These are phyloP conservation scores for Dendrocopos noguchii DNA, from an alignment of 2,113 vertebrate species.

Conservation along the genomic window DNA sequence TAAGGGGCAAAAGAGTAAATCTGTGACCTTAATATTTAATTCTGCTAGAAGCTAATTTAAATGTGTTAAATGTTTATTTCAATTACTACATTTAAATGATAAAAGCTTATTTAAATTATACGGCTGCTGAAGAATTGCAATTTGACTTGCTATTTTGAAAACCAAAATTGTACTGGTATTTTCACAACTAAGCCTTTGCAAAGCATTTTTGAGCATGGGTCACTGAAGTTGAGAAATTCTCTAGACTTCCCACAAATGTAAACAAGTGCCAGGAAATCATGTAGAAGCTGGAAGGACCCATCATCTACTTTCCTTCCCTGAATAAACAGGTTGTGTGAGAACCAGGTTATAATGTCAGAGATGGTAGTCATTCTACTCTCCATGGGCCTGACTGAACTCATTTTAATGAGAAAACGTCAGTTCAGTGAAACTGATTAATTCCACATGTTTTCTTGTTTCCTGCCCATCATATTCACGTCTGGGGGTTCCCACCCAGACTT, in stretches of 20 bases:
- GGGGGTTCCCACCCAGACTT: not conserved
- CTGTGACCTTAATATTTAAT: not conserved
- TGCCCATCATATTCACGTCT: not conserved
- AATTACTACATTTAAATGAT: too few species aligned
- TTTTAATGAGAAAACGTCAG: slow-evolving; percentile 36
- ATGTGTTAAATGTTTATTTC: too few species aligned
- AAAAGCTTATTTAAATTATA: not conserved
- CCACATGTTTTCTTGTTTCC: slow-evolving; percentile 16
- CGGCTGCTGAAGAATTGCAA: not conserved
- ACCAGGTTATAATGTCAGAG: slow-evolving; percentile 8
- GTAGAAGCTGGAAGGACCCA: not conserved
- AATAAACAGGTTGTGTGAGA: slow-evolving; percentile 34
- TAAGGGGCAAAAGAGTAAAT: not conserved
- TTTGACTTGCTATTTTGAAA: not conserved
- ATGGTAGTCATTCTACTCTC: not conserved
- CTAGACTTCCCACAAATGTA: not conserved
- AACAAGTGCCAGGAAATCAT: slow-evolving; percentile 14
- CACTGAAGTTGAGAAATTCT: not conserved
- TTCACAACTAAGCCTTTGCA: not conserved
- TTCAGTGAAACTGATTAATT: slow-evolving; percentile 24
- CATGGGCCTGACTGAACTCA: not conserved
- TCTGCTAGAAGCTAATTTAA: not conserved
- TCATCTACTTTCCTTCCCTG: not conserved
- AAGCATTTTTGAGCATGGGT: not conserved
- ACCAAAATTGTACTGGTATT: not conserved